Evolutionary conservation across 2,888 invertebrate species (phyloP).

Genomic region (Eulithis testata): DNA sequence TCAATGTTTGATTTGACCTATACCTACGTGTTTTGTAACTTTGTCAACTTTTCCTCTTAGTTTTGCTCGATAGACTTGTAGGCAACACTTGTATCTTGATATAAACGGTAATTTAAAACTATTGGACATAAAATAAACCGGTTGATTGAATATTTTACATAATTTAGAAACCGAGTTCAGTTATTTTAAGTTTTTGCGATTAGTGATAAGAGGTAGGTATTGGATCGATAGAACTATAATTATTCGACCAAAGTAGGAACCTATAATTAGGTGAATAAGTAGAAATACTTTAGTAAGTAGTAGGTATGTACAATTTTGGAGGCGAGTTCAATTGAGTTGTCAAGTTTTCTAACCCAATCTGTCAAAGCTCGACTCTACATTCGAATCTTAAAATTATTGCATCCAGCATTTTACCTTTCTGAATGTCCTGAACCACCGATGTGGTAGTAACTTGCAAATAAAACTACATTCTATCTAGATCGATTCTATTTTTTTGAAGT

Average conservation of each 20-base stretch:
- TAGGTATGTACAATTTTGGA: no score
- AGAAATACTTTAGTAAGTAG: no score
- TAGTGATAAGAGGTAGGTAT: constrained; percentile 13
- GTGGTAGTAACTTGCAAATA: no score
- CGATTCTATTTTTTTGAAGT: no score
- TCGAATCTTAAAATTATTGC: no score
- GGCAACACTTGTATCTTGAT: constrained; percentile 28
- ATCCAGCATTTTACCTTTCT: no score
- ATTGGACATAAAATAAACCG: constrained; percentile 38
- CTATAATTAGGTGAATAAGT: background rate
- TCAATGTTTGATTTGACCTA: constrained; percentile 1
- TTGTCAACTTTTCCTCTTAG: constrained; percentile 6
- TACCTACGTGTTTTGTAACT: background rate
- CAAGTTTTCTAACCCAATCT: no score
- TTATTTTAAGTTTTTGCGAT: constrained; percentile 39
- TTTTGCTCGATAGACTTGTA: constrained; percentile 13
- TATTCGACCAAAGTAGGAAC: background rate
- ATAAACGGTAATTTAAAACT: constrained; percentile 36
- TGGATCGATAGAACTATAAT: constrained; percentile 5
- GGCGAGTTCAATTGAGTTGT: no score
- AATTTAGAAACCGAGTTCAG: constrained; percentile 41
- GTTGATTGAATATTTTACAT: constrained; percentile 36
- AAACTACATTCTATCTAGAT: no score
- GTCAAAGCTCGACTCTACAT: no score
- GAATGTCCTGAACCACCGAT: no score